Evolutionary conservation across 2,888 invertebrate genomes (phyloP).

Genomic region (Macaria liturata): DNA sequence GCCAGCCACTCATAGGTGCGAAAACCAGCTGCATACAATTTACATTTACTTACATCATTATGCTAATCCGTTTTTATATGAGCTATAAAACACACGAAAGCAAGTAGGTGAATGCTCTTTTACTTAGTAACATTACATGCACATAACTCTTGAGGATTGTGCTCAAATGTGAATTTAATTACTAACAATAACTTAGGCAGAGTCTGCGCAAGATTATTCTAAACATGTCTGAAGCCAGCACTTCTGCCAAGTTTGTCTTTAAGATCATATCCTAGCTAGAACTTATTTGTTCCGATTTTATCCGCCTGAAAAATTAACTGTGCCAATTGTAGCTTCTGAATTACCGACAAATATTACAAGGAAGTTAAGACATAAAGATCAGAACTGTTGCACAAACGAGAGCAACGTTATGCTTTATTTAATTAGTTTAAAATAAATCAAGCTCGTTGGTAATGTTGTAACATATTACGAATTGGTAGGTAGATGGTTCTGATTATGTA

Average conservation of each 20-base stretch:
- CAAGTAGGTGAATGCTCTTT: slow-evolving; percentile 17
- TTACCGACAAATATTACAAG: not conserved
- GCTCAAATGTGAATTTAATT: slow-evolving; percentile 22
- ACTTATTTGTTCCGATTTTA: too few species aligned
- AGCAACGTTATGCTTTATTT: slow-evolving; percentile 6
- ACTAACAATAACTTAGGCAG: slow-evolving; percentile 1
- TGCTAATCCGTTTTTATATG: slow-evolving; percentile 20
- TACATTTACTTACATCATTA: slow-evolving; percentile 20
- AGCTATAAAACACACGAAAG: slow-evolving; percentile 28
- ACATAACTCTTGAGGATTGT: slow-evolving; percentile 15
- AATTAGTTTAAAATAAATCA: slow-evolving; percentile 20
- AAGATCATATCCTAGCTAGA: too few species aligned
- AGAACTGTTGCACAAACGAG: slow-evolving; percentile 8
- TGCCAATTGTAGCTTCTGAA: not conserved
- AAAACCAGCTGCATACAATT: slow-evolving; percentile 6
- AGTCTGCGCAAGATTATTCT: too few species aligned
- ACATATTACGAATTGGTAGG: slow-evolving; percentile 7
- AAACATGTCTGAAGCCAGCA: too few species aligned
- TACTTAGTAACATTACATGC: slow-evolving; percentile 13
- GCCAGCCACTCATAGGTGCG: slow-evolving; percentile 1
- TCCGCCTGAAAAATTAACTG: too few species aligned
- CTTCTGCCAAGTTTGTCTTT: too few species aligned
- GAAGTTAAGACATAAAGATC: slow-evolving; percentile 8
- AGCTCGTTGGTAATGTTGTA: slow-evolving; percentile 8
- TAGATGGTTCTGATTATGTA: slow-evolving; percentile 16